Conservation (phyloP, 2,113 vertebrate genomes). For the Corythoichthys intestinalis region DNA sequence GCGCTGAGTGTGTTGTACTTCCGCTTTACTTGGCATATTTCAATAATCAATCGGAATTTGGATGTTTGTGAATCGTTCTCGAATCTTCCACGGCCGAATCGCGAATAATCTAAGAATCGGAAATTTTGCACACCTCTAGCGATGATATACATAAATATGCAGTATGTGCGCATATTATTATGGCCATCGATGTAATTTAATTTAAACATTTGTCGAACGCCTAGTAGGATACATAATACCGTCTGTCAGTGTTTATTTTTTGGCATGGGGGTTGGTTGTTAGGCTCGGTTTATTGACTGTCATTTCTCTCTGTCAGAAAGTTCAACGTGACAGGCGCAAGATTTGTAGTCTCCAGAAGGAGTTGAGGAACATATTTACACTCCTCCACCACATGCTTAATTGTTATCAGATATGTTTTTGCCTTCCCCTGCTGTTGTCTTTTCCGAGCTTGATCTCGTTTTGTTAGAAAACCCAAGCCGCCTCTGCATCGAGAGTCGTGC, state of each 20-base stretch:
- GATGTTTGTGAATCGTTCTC: no score
- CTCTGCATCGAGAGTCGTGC: conserved; percentile 17
- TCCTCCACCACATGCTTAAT: conserved; percentile 14
- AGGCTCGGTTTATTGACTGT: neutral
- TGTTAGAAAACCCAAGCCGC: conserved; percentile 19
- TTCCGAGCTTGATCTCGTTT: conserved; percentile 20
- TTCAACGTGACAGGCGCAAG: conserved; percentile 29
- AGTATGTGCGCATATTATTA: neutral
- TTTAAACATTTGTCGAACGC: neutral
- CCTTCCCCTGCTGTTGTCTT: conserved; percentile 16
- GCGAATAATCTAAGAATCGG: no score
- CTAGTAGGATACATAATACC: neutral
- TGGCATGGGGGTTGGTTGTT: neutral
- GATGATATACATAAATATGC: neutral
- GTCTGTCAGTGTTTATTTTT: neutral
- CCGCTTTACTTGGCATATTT: no score
- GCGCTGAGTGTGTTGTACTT: no score
- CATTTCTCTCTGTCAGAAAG: neutral
- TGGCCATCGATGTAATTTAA: neutral
- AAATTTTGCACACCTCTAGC: neutral
- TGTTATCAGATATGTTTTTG: conserved; percentile 17
- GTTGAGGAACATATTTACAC: conserved; percentile 19
- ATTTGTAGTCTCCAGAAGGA: conserved; percentile 27
- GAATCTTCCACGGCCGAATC: no score
- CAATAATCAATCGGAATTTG: no score